A percentile compares a stretch with the other conserved stretches of the same genome.
These are phyloP conservation scores for Nasonovia ribisnigri DNA, from an alignment of 2,888 invertebrate genomes.

Conservation along the genomic window DNA sequence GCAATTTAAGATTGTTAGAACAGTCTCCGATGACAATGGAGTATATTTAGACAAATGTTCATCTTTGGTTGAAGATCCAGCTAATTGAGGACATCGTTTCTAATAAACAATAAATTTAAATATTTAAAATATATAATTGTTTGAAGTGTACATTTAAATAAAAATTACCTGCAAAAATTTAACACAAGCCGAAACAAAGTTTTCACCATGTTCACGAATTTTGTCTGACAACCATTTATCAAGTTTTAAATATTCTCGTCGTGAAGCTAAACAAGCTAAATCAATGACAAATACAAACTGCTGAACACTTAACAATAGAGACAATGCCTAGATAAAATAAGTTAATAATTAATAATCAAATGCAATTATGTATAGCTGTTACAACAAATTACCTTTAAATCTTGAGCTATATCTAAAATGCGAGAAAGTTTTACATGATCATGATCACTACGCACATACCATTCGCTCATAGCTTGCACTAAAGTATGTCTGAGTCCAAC, in stretches of 20 bases:
- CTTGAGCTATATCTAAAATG: slow-evolving; percentile 97
- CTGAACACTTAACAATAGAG: slow-evolving; percentile 89
- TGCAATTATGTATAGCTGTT: neutral
- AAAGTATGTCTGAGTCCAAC: slow-evolving; percentile 83
- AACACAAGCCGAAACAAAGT: slow-evolving; percentile 87
- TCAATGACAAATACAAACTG: slow-evolving; percentile 98
- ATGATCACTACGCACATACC: slow-evolving; percentile 92
- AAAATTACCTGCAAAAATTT: slow-evolving; percentile 80
- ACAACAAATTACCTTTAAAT: slow-evolving; percentile 74
- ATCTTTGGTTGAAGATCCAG: slow-evolving; percentile 79
- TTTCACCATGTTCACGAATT: slow-evolving; percentile 93
- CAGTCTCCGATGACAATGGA: slow-evolving; percentile 90
- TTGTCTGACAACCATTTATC: slow-evolving; percentile 99
- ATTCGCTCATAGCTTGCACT: slow-evolving; percentile 97
- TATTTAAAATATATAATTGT: neutral
- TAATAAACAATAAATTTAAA: slow-evolving; percentile 69
- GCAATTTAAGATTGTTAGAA: slow-evolving; percentile 89
- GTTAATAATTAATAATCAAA: neutral
- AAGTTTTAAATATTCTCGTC: slow-evolving; percentile 95
- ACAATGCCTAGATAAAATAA: slow-evolving; percentile 79
- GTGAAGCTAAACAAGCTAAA: slow-evolving; percentile 95
- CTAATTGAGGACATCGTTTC: slow-evolving; percentile 89
- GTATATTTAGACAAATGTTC: slow-evolving; percentile 87
- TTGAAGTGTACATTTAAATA: neutral
- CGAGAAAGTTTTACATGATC: slow-evolving; percentile 94